Evolutionary conservation across 2,888 invertebrate species (phyloP), one percentile per base, ranked within the genome.

Genomic region (Drosophila yooni): DNA sequence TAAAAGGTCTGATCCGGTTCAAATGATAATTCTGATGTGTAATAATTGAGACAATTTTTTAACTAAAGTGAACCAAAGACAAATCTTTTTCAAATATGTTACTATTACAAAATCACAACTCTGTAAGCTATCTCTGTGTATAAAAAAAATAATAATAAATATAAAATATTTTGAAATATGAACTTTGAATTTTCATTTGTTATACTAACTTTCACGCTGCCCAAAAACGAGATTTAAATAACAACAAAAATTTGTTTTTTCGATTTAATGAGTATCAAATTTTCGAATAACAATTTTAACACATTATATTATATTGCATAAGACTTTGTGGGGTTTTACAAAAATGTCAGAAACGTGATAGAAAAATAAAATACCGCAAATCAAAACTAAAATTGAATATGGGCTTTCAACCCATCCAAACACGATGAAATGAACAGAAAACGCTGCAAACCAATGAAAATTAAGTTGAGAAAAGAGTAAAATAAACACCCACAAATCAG

Each of bases 381-480:
- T 62, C 21, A 60, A 69, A 46, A 38, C 29, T 31, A 40, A 67
- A 43, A 57, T 56, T 59, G 18, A 53, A 38, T 33, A 50, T 66
- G 29, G 6, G 33, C 53, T 63, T 60, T 58, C 34, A 50, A 51
- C 52, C 48, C 57, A 34, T 36, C 27, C 56, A 71, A 63, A 48
- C 61, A 83, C 4, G 46, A 46, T 25, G 46, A 46, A 87, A 87
- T 81, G 68, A 81, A 73, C 72, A 61, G 79, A 81, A 83, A 80
- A 68, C 40, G 56, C 51, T 48, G 68, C 52, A 58, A 70, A 53
- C 38, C 58, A 76, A 71, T 59, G 62, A 59, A 62, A 58, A 40
- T 58, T 53, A 31, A 18, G 21, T 27, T 11, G 27, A n/a, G 3
- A 21, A n/a, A n/a, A 29, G 7, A 29, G 29, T 3, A 38, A 29